Base-by-base conservation (phyloP, 1,140 invertebrate genomes). In the Drosophila persimilis region DNA sequence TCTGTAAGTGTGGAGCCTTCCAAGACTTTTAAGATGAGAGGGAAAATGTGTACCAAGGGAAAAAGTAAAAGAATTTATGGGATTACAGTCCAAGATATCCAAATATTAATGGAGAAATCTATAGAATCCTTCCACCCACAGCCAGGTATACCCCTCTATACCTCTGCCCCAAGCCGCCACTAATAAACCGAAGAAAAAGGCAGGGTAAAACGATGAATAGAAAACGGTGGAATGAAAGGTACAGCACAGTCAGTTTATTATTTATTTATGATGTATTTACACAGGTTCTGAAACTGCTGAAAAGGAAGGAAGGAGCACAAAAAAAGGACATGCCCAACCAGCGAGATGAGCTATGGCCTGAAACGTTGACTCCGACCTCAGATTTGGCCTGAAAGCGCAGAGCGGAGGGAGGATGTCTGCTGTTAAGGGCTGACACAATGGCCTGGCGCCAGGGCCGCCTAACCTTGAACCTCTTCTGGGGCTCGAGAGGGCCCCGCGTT, bases 221-320 rank as follows among this genome's bases (percentile, higher is more conserved):
- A 13, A 31, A 24, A 13, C 17, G 17, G 15, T 17, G 15, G 55
- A 39, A 31, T 2, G 43, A 8, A 41, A 41, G 35, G 35, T 8
- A 39, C 35, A 39, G 31, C 9, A 24, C 6, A 60, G 45, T 6
- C 43, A 52, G 41, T 57, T 50, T 72, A 69, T 72, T 67, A 75
- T 67, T 60, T 75, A 75, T 75, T 75, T 75, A 75, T 73, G 44
- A 65, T 31, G 48, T 75, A 75, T 75, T 56, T 73, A 41, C 51
- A 56, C 44, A 59, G 73, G 61, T 53, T 61, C 55, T 46, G 43
- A 69, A 53, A 43, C 47, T 52, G 43, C 20, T 47, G 39, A 41
- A 13, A 13, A 26, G 55, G 5, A 45, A 54, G 46, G 44, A 15
- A 24, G 17, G 29, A 17, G 39, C 8, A 26, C 13, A 35, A 29